Evolutionary conservation across 2,113 vertebrate species (phyloP).

Genomic region (Ophiodon elongatus): DNA sequence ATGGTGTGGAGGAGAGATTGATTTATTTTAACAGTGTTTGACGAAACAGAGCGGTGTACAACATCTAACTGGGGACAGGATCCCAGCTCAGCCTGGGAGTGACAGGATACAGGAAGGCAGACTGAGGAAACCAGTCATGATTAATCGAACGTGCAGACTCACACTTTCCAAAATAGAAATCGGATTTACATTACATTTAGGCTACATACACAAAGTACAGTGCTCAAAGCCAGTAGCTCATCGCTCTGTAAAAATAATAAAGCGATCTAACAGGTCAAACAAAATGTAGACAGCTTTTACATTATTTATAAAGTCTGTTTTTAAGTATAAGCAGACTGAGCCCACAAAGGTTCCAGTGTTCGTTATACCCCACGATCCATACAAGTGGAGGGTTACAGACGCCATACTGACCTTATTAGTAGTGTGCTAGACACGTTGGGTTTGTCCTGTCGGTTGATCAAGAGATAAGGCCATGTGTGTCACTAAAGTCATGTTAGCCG

Average conservation of each 20-base stretch:
- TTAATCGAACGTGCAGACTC: constrained; percentile 44
- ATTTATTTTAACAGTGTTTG: constrained; percentile 29
- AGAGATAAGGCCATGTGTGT: constrained; percentile 7
- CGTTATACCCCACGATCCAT: background rate
- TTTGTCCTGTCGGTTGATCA: constrained; percentile 27
- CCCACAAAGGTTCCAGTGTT: background rate
- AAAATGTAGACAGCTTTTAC: background rate
- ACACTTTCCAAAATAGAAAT: constrained; percentile 52
- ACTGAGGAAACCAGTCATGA: constrained; percentile 60
- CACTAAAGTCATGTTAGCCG: constrained; percentile 17
- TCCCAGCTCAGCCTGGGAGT: constrained; percentile 46
- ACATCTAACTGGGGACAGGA: constrained; percentile 24
- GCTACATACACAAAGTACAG: background rate
- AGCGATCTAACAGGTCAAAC: background rate
- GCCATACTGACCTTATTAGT: constrained; percentile 30
- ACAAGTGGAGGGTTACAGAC: background rate
- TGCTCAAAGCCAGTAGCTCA: background rate
- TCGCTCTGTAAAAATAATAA: background rate
- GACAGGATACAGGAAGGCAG: constrained; percentile 77
- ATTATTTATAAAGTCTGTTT: background rate
- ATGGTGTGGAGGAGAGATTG: background rate
- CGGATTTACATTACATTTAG: constrained; percentile 18
- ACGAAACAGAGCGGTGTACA: constrained; percentile 14
- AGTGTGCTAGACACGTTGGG: background rate
- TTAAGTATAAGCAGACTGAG: background rate